A percentile compares a stretch with the other conserved stretches of the same genome.
phyloP scores from a whole-genome alignment of 1,140 invertebrate species.

The Penaeus chinensis region DNA sequence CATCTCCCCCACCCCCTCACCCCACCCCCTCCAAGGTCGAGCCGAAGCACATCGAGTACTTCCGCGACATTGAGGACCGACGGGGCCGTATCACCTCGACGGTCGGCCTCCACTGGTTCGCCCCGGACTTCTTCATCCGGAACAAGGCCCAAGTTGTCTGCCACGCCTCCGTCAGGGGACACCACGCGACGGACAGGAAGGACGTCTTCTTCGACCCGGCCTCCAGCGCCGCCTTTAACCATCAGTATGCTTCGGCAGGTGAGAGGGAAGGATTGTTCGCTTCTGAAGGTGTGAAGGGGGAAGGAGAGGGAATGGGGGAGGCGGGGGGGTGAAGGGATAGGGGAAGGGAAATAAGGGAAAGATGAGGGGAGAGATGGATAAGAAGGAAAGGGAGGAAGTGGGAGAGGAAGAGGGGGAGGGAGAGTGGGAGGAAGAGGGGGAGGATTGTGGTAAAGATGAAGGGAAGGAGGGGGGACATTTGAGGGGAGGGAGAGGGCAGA shows the following conservation, averaged over 20 bases:
- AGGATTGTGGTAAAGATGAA: too few relatives aligned
- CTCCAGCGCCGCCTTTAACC: conserved; percentile 58
- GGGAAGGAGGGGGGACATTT: too few relatives aligned
- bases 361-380: too few relatives aligned
- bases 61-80: conserved; percentile 55
- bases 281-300: neutral
- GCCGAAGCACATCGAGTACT: neutral
- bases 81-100: conserved; percentile 53
- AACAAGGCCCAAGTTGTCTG: conserved; percentile 47
- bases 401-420: too few relatives aligned
- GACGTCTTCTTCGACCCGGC: conserved; percentile 55
- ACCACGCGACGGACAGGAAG: conserved; percentile 29
- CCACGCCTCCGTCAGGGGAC: conserved; percentile 39
- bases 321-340: too few relatives aligned
- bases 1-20: conserved; percentile 8
- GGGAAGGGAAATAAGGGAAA: neutral
- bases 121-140: conserved; percentile 57
- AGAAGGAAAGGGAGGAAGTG: too few relatives aligned
- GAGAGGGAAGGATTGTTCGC: neutral
- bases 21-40: neutral
- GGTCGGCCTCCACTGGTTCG: conserved; percentile 37
- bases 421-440: too few relatives aligned
- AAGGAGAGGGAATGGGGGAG: neutral
- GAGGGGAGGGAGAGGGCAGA: too few relatives aligned
- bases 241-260: conserved; percentile 51